Base-by-base conservation (phyloP, 1,140 invertebrate species). In the Aphelenchoides fujianensis region DNA sequence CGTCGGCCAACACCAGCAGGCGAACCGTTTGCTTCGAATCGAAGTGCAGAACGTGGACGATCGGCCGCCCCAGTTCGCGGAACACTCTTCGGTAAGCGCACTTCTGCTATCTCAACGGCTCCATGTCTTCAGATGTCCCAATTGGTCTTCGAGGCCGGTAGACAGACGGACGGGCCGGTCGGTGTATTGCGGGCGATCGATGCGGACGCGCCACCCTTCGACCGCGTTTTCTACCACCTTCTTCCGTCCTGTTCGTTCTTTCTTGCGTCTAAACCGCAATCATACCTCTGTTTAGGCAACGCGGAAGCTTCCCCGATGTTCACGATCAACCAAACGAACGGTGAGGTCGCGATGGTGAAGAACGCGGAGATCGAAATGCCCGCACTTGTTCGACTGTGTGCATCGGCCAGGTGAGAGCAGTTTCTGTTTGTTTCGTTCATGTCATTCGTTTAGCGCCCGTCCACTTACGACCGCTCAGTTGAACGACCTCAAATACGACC, bases 31-130 rank as follows among this genome's bases (percentile, higher is more conserved):
- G 9, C 62, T 77, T 9, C 41, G 59, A 57, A 52, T 77, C 52
- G 48, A 66, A 71, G 67, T 77, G 19, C n/a, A 37, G 12, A 75
- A 77, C 57, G 59, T 74, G 9, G 75, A 77, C 53, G 76, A 77
- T 27, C 34, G 78, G 41, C 31, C 31, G 52, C 76, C 75, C 27
- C 27, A 62, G 2, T 77, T 77, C 31, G 55, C 64, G 30, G 52
- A 76, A 9, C 64, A 36, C 28, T 71, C 62, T 23, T 32, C 55
- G 55, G 55, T 68, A 34, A 52, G 9, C 62, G 9, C n/a, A 7
- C 3, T 3, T 9, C 23, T 5, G 9, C 19, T 52, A 52, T 52
- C n/a, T n/a, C 23, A 23, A 37, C 34, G 19, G 5, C n/a, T 64
- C 7, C 23, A 5, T 9, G n/a, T 19, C 7, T 68, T 67, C 30